phyloP scores from a whole-genome alignment of 2,113 vertebrate genomes.

The Rattus norvegicus region GRCr8 NC_086022.1:19000501-19001000 shows the following conservation, averaged over 20 bases:
- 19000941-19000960: not conserved
- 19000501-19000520: not conserved
- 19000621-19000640: not conserved
- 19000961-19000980: not conserved
- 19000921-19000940: not conserved
- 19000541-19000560: not conserved
- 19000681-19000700: not conserved
- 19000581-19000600: not conserved
- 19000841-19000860: not conserved
- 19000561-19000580: not conserved
- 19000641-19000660: conserved; percentile 9
- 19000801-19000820: not conserved
- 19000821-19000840: not conserved
- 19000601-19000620: not conserved
- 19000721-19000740: not conserved
- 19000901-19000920: not conserved
- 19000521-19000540: not conserved
- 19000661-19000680: not conserved
- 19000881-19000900: not conserved
- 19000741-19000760: not conserved
- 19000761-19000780: not conserved
- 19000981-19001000: not conserved
- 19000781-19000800: not conserved
- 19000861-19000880: not conserved
- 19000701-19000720: not conserved